A percentile compares a stretch with the other conserved stretches of the same genome.
phyloP scores from a whole-genome alignment of 2,797 vertebrate species.

The Erithacus rubecula region DNA sequence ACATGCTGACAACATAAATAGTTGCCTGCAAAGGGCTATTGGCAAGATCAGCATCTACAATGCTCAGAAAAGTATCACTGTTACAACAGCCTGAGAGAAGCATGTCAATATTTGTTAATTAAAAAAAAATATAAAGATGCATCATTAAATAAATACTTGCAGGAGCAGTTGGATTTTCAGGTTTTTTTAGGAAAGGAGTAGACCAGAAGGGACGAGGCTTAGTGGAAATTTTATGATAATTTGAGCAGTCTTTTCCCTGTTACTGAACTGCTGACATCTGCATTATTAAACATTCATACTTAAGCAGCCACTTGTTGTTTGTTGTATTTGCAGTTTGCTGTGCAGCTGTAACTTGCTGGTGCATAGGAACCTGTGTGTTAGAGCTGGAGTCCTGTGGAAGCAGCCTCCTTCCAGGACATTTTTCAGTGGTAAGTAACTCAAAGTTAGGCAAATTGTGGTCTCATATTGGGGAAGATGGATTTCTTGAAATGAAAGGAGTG shows the following conservation, averaged over 20 bases:
- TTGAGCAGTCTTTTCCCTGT: background rate
- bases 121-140: background rate
- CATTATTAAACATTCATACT: background rate
- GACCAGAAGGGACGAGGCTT: background rate
- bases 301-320: background rate
- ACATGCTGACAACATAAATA: background rate
- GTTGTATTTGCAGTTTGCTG: constrained; percentile 46
- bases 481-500: background rate
- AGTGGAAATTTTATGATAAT: background rate
- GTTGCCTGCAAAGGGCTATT: background rate
- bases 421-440: constrained; percentile 68
- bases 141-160: background rate
- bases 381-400: constrained; percentile 26
- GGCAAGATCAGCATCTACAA: background rate
- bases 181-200: background rate
- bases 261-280: background rate
- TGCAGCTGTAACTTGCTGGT: constrained; percentile 14
- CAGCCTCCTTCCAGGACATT: constrained; percentile 51
- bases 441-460: background rate
- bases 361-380: background rate
- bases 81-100: background rate
- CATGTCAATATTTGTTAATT: background rate
- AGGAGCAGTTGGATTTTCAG: background rate
- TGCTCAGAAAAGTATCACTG: background rate
- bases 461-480: background rate